A percentile compares a stretch with the other conserved stretches of the same genome.
phyloP scores from a whole-genome alignment of 2,113 vertebrate species.

The Poeciliopsis retropinna region DNA sequence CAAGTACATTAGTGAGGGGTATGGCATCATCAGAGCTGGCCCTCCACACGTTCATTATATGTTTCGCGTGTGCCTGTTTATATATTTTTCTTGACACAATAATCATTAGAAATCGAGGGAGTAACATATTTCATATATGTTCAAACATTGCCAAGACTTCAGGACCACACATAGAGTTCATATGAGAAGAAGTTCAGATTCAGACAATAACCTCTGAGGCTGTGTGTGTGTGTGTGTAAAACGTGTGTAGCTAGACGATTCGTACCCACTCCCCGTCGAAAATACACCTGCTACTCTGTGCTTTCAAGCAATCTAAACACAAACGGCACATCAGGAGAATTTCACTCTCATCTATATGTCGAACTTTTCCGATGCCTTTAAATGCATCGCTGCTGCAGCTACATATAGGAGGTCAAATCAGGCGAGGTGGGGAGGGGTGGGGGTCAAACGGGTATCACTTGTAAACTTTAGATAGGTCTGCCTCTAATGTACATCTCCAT shows the following conservation, averaged over 20 bases:
- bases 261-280: slow-evolving; percentile 62
- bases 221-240: slow-evolving; percentile 5
- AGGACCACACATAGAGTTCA: slow-evolving; percentile 73
- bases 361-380: slow-evolving; percentile 49
- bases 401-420: slow-evolving; percentile 8
- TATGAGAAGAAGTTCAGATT: slow-evolving; percentile 69
- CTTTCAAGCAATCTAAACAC: slow-evolving; percentile 69
- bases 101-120: slow-evolving; percentile 73
- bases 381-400: slow-evolving; percentile 33
- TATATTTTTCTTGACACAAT: slow-evolving; percentile 74
- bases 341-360: slow-evolving; percentile 54
- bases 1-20: slow-evolving; percentile 73
- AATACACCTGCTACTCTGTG: slow-evolving; percentile 78
- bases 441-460: slow-evolving; percentile 51
- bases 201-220: slow-evolving; percentile 58
- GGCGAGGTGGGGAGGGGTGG: not conserved
- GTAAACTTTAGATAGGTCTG: slow-evolving; percentile 70
- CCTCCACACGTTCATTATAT: slow-evolving; percentile 66
- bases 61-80: slow-evolving; percentile 55
- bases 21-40: slow-evolving; percentile 68
- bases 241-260: slow-evolving; percentile 50
- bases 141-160: slow-evolving; percentile 73
- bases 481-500: slow-evolving; percentile 74
- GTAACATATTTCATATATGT: slow-evolving; percentile 79
- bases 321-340: slow-evolving; percentile 40